Percentiles rank a stretch among this genome's conserved stretches.
phyloP scores from a whole-genome alignment of 2,113 vertebrate genomes.

The Nesogale talazaci region DNA sequence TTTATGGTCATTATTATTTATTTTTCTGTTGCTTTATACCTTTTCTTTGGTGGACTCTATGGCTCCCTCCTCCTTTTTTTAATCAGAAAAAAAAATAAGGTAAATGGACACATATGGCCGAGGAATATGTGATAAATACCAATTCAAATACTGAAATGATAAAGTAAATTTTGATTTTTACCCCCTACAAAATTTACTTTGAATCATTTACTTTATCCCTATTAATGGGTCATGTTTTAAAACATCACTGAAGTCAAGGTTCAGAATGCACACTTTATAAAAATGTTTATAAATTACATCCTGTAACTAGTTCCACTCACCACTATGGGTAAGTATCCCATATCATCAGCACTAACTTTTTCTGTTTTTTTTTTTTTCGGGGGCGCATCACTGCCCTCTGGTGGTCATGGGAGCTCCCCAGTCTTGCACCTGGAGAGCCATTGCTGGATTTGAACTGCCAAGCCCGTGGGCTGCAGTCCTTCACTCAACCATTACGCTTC shows the following conservation, averaged over 20 bases:
- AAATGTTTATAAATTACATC: conserved; percentile 25
- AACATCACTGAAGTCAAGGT: background rate
- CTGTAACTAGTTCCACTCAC: background rate
- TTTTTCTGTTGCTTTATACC: conserved; percentile 14
- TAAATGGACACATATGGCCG: background rate
- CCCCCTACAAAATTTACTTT: background rate
- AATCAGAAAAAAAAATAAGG: background rate
- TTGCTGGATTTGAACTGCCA: too few relatives aligned
- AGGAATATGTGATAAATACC: background rate
- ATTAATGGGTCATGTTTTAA: background rate
- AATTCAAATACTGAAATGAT: conserved; percentile 2
- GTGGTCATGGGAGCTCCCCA: too few relatives aligned
- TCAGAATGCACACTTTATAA: background rate
- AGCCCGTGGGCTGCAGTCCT: too few relatives aligned
- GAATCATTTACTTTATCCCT: background rate
- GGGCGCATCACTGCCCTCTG: too few relatives aligned
- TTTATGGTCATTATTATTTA: conserved; percentile 40
- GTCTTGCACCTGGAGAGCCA: too few relatives aligned
- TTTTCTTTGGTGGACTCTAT: conserved; percentile 10
- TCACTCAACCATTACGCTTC: too few relatives aligned
- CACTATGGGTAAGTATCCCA: background rate
- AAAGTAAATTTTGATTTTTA: conserved; percentile 30
- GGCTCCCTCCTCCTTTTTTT: background rate
- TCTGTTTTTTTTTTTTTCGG: too few relatives aligned
- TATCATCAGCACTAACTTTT: background rate